Evolutionary conservation across 2,888 invertebrate genomes (phyloP).

Genomic region (Conistra vaccinii): DNA sequence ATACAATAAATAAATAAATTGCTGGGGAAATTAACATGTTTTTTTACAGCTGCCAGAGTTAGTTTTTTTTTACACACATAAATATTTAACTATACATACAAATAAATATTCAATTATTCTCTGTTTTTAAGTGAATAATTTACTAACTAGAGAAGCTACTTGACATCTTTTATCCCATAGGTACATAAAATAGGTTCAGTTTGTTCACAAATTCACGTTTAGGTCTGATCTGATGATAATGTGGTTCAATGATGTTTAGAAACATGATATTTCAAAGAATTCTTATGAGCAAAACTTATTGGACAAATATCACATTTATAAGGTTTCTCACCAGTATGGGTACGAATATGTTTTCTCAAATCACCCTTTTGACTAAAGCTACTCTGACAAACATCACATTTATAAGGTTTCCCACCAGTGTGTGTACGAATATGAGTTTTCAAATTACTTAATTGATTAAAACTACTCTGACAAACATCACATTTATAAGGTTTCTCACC

Average conservation of each 20-base stretch:
- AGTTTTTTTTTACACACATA: not conserved
- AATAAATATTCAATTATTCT: no score
- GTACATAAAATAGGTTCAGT: not conserved
- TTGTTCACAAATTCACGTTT: not conserved
- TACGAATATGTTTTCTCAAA: not conserved
- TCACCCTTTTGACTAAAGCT: accelerated
- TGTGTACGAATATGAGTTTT: not conserved
- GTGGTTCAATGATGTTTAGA: slow-evolving; percentile 1
- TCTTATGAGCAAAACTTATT: accelerated
- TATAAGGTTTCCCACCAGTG: slow-evolving; percentile 7
- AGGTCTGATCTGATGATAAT: no score
- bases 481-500: no score
- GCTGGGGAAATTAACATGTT: no score
- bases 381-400: not conserved
- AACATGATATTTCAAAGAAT: not conserved
- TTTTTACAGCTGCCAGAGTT: no score
- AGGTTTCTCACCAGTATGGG: slow-evolving; percentile 14
- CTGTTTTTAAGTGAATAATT: no score
- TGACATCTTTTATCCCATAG: not conserved
- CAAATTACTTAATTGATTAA: accelerated
- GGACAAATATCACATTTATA: slow-evolving; percentile 2
- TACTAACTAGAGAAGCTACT: no score
- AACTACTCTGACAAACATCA: not conserved
- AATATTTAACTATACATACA: not conserved
- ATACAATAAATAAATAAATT: no score